Evolutionary conservation across 2,888 invertebrate species (phyloP), one percentile per base, ranked within the genome.

Genomic region (Muschampia plurimacula): DNA sequence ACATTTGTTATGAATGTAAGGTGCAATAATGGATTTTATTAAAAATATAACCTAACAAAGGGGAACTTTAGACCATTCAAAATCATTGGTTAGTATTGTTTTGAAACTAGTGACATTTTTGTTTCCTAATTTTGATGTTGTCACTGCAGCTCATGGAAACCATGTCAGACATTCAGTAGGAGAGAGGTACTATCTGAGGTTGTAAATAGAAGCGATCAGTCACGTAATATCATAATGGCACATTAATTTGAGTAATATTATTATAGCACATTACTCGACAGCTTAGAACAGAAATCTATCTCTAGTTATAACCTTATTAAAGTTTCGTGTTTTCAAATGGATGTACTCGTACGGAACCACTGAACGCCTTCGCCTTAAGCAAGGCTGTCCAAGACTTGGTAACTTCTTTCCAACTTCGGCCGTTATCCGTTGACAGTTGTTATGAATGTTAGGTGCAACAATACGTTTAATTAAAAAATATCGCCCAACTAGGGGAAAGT

Each of bases 391-490:
- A 36, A 36, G 15, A 10, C 63, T 63, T n/a, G 63, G 13, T 6
- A 49, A 32, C 62, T 69, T 62, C 10, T 66, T 1, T 32, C 64
- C n/a, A 70, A 70, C 57, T 70, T 65, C 46, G 15, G 9, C 84
- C 84, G 86, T 89, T 88, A 89, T 82, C 85, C 83, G 81, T 82
- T 85, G 87, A 82, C 88, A 86, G 83, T 77, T 88, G 88, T 89
- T 90, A 90, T 88, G 87, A 89, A 90, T 88, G 87, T 83, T 84
- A 88, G 87, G 86, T 89, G 89, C 90, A 91, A 92, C 90, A 91
- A 90, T 83, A 75, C 72, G 77, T 84, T 87, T 89, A 88, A 90
- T 91, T 89, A 89, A 90, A 88, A 86, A 86, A 72, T 72, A 67
- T 72, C 72, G 62, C 65, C 69, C 59, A 28, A 71, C 59, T 57